Percentiles rank a stretch among this genome's conserved stretches.
Conservation (phyloP, 2,888 invertebrate species). For the Limnephilus lunatus region DNA sequence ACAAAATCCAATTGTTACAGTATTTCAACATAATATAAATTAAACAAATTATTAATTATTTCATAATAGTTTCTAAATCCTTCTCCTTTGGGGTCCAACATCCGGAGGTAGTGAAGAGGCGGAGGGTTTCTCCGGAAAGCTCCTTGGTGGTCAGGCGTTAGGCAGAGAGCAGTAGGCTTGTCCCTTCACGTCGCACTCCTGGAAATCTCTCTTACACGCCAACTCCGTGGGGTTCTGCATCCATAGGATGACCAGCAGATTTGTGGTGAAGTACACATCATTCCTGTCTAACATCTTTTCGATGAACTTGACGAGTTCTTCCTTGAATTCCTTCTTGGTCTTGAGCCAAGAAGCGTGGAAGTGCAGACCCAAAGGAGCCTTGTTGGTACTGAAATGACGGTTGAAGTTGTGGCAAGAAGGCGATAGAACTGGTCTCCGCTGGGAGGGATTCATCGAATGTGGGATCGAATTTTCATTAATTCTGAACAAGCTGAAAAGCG, state of each 20-base stretch:
- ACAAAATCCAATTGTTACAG: slow-evolving; percentile 64
- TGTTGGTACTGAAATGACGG: slow-evolving; percentile 94
- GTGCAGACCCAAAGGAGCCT: slow-evolving; percentile 93
- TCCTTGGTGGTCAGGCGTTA: slow-evolving; percentile 93
- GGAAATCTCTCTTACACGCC: slow-evolving; percentile 91
- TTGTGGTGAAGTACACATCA: slow-evolving; percentile 95
- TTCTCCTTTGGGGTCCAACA: slow-evolving; percentile 95
- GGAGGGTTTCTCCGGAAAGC: slow-evolving; percentile 92
- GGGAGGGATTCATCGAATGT: no score
- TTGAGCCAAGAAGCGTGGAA: slow-evolving; percentile 98
- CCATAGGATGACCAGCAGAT: slow-evolving; percentile 95
- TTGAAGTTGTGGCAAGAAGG: slow-evolving; percentile 95
- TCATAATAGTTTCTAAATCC: slow-evolving; percentile 91
- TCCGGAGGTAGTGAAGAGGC: slow-evolving; percentile 96
- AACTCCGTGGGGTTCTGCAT: slow-evolving; percentile 96
- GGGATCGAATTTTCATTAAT: no score
- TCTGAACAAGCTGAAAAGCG: no score
- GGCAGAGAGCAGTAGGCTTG: slow-evolving; percentile 95
- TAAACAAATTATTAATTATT: slow-evolving; percentile 74
- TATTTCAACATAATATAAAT: slow-evolving; percentile 64
- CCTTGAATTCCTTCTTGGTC: slow-evolving; percentile 94
- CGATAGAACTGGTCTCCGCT: slow-evolving; percentile 93
- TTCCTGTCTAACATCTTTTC: slow-evolving; percentile 93
- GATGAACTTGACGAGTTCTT: slow-evolving; percentile 94
- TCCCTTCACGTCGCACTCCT: slow-evolving; percentile 95